phyloP scores from a whole-genome alignment of 2,113 vertebrate genomes.

The Epinephelus moara region DNA sequence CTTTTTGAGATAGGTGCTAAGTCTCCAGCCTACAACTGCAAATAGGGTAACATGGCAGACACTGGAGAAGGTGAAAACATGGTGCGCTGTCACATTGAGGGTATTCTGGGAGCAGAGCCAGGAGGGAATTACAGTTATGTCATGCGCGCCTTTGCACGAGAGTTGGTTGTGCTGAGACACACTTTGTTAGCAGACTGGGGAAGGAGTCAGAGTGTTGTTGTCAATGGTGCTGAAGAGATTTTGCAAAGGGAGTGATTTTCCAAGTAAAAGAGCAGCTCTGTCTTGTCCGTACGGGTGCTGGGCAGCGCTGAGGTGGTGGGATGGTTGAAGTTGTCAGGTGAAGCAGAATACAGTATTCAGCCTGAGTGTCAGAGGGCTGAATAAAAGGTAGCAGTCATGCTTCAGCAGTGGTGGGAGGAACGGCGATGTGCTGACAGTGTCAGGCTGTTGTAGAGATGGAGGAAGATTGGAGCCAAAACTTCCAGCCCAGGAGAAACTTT shows the following conservation, averaged over 20 bases:
- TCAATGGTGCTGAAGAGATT: slow-evolving; percentile 14
- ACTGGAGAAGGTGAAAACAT: slow-evolving; percentile 27
- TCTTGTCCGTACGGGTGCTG: neutral
- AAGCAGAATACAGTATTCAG: slow-evolving; percentile 25
- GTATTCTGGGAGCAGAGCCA: slow-evolving; percentile 50
- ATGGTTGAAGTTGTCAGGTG: slow-evolving; percentile 41
- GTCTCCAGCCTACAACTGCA: slow-evolving; percentile 15
- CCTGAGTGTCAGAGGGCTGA: slow-evolving; percentile 46
- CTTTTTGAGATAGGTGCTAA: slow-evolving; percentile 9
- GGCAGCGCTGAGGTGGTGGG: slow-evolving; percentile 8
- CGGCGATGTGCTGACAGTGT: slow-evolving; percentile 36
- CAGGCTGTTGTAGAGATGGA: slow-evolving; percentile 25
- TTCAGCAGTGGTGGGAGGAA: slow-evolving; percentile 16
- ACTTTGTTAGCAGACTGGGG: slow-evolving; percentile 12
- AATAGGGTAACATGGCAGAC: slow-evolving; percentile 21
- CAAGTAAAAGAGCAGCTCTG: slow-evolving; percentile 14
- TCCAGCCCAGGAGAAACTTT: neutral
- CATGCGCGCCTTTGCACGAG: slow-evolving; percentile 26
- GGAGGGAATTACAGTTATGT: slow-evolving; percentile 36
- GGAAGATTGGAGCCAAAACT: slow-evolving; percentile 7
- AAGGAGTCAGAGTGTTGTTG: slow-evolving; percentile 21
- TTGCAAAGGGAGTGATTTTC: slow-evolving; percentile 28
- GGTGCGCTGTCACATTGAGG: slow-evolving; percentile 46
- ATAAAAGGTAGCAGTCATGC: slow-evolving; percentile 32
- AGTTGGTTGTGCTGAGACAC: slow-evolving; percentile 35